These are phyloP conservation scores for Pristionchus maxplancki DNA, from an alignment of 2,888 invertebrate genomes.

Conservation along the genomic window DNA sequence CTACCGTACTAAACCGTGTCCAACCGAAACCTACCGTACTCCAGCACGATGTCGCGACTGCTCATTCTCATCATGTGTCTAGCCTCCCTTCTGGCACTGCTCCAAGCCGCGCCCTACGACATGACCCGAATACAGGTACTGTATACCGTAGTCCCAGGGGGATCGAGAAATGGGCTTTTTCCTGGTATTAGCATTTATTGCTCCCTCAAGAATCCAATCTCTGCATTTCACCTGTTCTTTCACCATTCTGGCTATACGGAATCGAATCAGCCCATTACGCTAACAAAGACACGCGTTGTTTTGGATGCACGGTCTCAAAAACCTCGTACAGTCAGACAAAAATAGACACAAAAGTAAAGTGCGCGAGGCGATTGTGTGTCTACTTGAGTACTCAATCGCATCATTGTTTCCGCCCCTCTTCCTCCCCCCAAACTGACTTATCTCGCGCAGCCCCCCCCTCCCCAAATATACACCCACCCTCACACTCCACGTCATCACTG, in stretches of 20 bases:
- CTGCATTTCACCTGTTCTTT: too few species aligned
- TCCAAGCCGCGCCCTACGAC: constrained; percentile 12
- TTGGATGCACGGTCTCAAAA: not conserved
- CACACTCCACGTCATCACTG: constrained; percentile 7
- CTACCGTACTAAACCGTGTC: not conserved
- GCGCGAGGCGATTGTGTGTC: not conserved
- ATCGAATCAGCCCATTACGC: too few species aligned
- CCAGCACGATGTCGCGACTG: constrained; percentile 6
- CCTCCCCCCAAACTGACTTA: constrained; percentile 12
- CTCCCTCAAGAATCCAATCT: not conserved
- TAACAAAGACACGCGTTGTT: not conserved
- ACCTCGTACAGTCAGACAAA: not conserved
- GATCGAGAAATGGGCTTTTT: not conserved
- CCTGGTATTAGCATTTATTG: not conserved
- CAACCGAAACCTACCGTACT: not conserved
- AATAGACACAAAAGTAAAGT: constrained; percentile 2
- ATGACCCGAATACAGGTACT: constrained; percentile 51
- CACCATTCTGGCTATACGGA: too few species aligned
- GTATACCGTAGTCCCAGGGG: not conserved
- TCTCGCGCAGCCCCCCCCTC: not conserved
- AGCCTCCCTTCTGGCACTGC: constrained; percentile 10
- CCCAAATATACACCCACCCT: constrained; percentile 10
- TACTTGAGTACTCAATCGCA: not conserved
- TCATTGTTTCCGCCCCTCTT: not conserved
- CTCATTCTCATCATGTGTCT: constrained; percentile 31